phyloP scores from a whole-genome alignment of 2,888 invertebrate species.

The Pachliopta kotzebuea region DNA sequence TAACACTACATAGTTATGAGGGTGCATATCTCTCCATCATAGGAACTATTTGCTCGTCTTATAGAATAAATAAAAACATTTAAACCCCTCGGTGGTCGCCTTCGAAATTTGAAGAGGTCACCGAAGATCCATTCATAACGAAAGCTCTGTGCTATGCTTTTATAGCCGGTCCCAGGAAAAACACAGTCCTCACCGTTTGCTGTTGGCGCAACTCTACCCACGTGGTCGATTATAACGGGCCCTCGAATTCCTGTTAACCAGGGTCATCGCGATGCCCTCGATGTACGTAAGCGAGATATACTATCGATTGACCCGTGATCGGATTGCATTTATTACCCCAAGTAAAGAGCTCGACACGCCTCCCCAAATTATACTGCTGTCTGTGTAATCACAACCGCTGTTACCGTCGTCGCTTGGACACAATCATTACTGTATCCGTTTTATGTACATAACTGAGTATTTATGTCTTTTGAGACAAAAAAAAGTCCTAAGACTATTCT shows the following conservation, averaged over 20 bases:
- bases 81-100: no score
- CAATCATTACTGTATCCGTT: slow-evolving; percentile 24
- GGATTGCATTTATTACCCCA: slow-evolving; percentile 48
- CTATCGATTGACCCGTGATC: slow-evolving; percentile 62
- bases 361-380: slow-evolving; percentile 29
- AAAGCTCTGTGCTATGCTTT: no score
- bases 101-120: no score
- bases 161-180: no score
- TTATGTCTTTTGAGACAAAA: slow-evolving; percentile 14
- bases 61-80: no score
- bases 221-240: slow-evolving; percentile 50
- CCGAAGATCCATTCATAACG: no score
- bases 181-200: slow-evolving; percentile 34
- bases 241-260: slow-evolving; percentile 52
- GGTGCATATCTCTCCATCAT: no score
- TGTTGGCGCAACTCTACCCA: slow-evolving; percentile 39
- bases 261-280: slow-evolving; percentile 60
- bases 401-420: slow-evolving; percentile 9
- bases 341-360: slow-evolving; percentile 34
- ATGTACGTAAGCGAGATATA: slow-evolving; percentile 45
- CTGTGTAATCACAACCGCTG: slow-evolving; percentile 10
- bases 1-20: no score
- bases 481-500: no score
- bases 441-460: slow-evolving; percentile 16
- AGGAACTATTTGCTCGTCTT: no score